Evolutionary conservation across 2,888 invertebrate species (phyloP).

Genomic region (Drosophila phalerata): DNA sequence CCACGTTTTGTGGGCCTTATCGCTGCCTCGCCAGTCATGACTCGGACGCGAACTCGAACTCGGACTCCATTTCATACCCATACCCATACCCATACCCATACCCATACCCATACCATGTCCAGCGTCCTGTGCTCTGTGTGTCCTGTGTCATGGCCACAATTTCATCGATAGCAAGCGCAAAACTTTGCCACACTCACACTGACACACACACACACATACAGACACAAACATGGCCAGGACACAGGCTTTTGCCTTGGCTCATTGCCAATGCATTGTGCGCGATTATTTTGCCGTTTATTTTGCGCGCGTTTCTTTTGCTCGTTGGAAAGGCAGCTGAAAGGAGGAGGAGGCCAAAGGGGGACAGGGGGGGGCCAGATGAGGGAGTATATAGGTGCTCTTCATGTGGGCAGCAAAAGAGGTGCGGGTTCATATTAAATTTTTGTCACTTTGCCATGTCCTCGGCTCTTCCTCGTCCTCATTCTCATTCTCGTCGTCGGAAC

Average conservation of each 20-base stretch:
- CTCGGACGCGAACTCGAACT: slow-evolving; percentile 3
- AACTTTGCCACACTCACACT: slow-evolving; percentile 45
- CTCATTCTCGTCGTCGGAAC: slow-evolving; percentile 19
- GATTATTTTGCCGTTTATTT: slow-evolving; percentile 83
- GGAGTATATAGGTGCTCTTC: not conserved
- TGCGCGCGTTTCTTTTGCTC: slow-evolving; percentile 61
- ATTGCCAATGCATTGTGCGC: slow-evolving; percentile 83
- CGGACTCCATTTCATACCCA: not conserved
- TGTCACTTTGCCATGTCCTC: slow-evolving; percentile 82
- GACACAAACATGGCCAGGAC: slow-evolving; percentile 23
- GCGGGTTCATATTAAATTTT: slow-evolving; percentile 78
- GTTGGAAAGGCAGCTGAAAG: not conserved
- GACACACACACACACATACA: slow-evolving; percentile 31
- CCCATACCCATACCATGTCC: too few relatives aligned
- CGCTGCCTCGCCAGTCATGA: slow-evolving; percentile 27
- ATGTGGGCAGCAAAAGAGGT: not conserved
- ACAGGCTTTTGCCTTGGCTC: slow-evolving; percentile 60
- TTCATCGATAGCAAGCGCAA: slow-evolving; percentile 75
- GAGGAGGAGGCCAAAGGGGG: not conserved
- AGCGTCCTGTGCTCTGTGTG: slow-evolving; percentile 18
- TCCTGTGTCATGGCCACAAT: slow-evolving; percentile 69
- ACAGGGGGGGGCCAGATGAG: not conserved
- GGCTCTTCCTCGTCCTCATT: not conserved
- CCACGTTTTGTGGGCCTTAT: slow-evolving; percentile 42
- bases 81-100: not conserved